Conservation (phyloP, 2,888 invertebrate genomes). For the Tubulanus polymorphus region DNA sequence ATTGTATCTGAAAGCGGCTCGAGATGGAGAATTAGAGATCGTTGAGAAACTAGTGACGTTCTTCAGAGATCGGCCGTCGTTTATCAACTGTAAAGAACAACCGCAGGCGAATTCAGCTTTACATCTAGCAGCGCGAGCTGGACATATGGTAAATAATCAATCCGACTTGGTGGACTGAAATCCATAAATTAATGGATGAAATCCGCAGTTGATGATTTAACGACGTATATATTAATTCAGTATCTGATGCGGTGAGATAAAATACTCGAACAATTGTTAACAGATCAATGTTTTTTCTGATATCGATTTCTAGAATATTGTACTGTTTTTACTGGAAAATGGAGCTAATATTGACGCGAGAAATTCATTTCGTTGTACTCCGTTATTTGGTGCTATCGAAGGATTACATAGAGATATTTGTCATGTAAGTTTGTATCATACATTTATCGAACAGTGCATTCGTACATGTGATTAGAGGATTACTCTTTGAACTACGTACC, state of each 20-base stretch:
- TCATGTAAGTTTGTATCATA: conserved; percentile 31
- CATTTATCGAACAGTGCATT: background rate
- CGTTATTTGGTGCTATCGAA: conserved; percentile 46
- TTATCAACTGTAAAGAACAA: conserved; percentile 47
- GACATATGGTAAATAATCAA: conserved; percentile 45
- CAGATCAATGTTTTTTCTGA: too few relatives aligned
- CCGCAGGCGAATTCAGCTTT: conserved; percentile 45
- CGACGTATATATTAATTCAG: too few relatives aligned
- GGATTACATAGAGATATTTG: conserved; percentile 40
- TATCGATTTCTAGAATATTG: conserved; percentile 44
- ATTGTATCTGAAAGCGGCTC: conserved; percentile 37
- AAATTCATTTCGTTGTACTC: conserved; percentile 41
- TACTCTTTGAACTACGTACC: too few relatives aligned
- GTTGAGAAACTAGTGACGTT: conserved; percentile 47
- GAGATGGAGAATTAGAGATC: conserved; percentile 44
- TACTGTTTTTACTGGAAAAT: conserved; percentile 40
- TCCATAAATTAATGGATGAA: background rate
- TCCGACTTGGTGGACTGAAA: background rate
- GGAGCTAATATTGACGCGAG: conserved; percentile 47
- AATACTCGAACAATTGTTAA: too few relatives aligned
- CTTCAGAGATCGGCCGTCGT: conserved; percentile 39
- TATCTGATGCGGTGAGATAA: too few relatives aligned
- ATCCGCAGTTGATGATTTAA: background rate
- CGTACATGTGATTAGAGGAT: background rate
- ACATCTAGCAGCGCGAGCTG: conserved; percentile 43